phyloP scores from a whole-genome alignment of 1,140 invertebrate species.

The Leptinotarsa undecemlineata region DNA sequence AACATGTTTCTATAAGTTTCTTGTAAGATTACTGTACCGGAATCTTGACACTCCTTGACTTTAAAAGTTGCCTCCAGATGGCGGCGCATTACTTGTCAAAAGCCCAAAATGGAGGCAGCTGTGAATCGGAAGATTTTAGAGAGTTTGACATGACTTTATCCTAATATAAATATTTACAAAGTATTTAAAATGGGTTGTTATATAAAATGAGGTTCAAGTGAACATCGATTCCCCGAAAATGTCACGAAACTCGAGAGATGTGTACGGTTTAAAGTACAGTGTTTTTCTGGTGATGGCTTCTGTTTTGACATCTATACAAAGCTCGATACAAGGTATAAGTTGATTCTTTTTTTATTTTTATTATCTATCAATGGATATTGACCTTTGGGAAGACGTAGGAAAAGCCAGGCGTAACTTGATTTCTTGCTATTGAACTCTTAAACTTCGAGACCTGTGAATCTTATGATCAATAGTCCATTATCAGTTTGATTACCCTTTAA shows the following conservation, averaged over 20 bases:
- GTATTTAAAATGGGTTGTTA: slow-evolving; percentile 1
- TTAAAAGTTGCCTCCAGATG: neutral
- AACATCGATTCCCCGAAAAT: neutral
- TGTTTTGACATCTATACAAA: slow-evolving; percentile 26
- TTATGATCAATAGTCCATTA: neutral
- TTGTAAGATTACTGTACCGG: too few relatives aligned
- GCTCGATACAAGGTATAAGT: slow-evolving; percentile 20
- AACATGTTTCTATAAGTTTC: too few relatives aligned
- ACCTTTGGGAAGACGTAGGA: neutral
- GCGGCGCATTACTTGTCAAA: neutral
- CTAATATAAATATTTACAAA: slow-evolving; percentile 13
- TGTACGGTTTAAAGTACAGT: slow-evolving; percentile 7
- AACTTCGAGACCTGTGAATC: too few relatives aligned
- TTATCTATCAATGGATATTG: slow-evolving; percentile 12
- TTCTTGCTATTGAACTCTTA: neutral
- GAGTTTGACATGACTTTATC: neutral
- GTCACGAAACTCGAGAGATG: slow-evolving; percentile 2
- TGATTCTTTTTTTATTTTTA: slow-evolving; percentile 25
- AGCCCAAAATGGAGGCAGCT: neutral
- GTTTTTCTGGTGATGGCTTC: slow-evolving; percentile 21
- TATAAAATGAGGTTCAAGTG: slow-evolving; percentile 1
- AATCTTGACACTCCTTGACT: too few relatives aligned
- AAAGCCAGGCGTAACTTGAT: neutral
- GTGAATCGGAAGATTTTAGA: neutral
- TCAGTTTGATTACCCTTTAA: neutral